Percentiles rank a stretch among this genome's conserved stretches.
phyloP scores from a whole-genome alignment of 2,797 vertebrate genomes.

The Brotula barbata region DNA sequence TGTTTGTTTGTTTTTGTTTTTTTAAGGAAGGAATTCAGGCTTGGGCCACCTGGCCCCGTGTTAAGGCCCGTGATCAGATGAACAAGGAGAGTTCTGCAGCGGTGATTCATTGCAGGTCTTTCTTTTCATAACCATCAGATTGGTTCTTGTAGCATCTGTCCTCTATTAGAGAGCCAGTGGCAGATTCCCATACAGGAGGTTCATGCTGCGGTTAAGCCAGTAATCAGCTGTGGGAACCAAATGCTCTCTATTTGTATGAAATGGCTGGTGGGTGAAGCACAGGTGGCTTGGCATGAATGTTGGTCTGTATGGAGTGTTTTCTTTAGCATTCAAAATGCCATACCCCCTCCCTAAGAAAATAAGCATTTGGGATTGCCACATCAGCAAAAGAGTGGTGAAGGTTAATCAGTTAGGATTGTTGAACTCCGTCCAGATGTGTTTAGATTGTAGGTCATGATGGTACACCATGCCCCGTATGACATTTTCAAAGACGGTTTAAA shows the following conservation, averaged over 20 bases:
- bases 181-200: constrained; percentile 66
- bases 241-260: constrained; percentile 72
- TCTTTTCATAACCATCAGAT: constrained; percentile 64
- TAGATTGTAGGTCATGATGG: constrained; percentile 16
- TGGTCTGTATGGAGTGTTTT: constrained; percentile 57
- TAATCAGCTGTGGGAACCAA: constrained; percentile 81
- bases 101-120: constrained; percentile 60
- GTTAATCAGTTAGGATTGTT: constrained; percentile 39
- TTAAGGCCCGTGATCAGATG: constrained; percentile 52
- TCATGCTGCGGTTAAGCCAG: constrained; percentile 72
- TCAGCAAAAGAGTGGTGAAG: constrained; percentile 47
- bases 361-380: constrained; percentile 49
- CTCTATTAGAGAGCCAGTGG: constrained; percentile 68
- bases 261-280: constrained; percentile 60
- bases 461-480: background rate
- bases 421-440: constrained; percentile 40
- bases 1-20: constrained; percentile 31
- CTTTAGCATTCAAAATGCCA: constrained; percentile 39
- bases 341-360: constrained; percentile 52
- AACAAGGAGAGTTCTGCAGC: constrained; percentile 62
- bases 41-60: constrained; percentile 37
- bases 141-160: constrained; percentile 70
- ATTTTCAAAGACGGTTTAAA: no score
- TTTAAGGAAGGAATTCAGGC: constrained; percentile 46
- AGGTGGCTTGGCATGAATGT: constrained; percentile 69